phyloP scores from a whole-genome alignment of 2,888 invertebrate species.

The Tetanocera ferruginea region DNA sequence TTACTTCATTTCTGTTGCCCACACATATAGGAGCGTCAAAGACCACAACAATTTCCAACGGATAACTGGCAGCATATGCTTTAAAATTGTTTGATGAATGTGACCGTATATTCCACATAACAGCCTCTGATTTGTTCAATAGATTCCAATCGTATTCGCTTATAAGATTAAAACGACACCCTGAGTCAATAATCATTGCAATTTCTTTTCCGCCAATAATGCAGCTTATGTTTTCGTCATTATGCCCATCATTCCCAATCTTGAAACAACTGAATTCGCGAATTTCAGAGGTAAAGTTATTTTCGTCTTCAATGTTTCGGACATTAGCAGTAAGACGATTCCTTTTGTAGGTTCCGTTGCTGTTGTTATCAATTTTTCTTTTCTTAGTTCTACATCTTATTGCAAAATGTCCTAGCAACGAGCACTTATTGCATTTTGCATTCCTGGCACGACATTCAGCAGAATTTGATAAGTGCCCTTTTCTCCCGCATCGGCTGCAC shows the following conservation, averaged over 20 bases:
- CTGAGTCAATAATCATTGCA: conserved; percentile 26
- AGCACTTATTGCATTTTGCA: conserved; percentile 36
- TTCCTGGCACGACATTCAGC: conserved; percentile 35
- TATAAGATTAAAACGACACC: conserved; percentile 36
- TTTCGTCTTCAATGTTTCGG: conserved; percentile 20
- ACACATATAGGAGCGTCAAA: conserved; percentile 40
- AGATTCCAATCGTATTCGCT: conserved; percentile 37
- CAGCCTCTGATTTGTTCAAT: conserved; percentile 23
- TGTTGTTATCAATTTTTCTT: conserved; percentile 31
- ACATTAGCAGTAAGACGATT: conserved; percentile 23
- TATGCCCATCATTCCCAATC: conserved; percentile 18
- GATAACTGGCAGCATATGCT: conserved; percentile 37
- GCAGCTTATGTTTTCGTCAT: conserved; percentile 30
- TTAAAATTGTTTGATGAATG: conserved; percentile 39
- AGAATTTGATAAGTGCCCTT: conserved; percentile 32
- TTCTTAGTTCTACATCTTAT: conserved; percentile 44
- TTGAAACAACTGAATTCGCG: conserved; percentile 37
- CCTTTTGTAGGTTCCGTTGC: conserved; percentile 13
- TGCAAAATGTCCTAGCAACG: conserved; percentile 36
- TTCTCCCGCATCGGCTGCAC: conserved; percentile 26
- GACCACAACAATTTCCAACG: conserved; percentile 36
- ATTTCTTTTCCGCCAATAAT: conserved; percentile 11
- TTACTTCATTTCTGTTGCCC: conserved; percentile 30
- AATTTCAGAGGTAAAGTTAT: conserved; percentile 18
- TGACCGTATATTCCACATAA: conserved; percentile 40